Percentiles rank a stretch among this genome's conserved stretches.
phyloP scores from a whole-genome alignment of 2,797 vertebrate genomes.

The Megalops cyprinoides region DNA sequence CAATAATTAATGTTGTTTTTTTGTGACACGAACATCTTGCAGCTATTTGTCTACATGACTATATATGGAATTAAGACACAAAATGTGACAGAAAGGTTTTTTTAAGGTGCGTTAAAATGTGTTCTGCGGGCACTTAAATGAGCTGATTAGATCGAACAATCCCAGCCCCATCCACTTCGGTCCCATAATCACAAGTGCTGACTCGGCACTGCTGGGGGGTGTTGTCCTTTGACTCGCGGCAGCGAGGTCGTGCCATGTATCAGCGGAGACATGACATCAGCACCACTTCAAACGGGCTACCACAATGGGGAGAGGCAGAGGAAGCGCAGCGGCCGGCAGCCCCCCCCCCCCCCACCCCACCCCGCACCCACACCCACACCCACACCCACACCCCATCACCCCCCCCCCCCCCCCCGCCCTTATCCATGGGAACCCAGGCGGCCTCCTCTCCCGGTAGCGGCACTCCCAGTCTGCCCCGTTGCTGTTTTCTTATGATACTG shows the following conservation, averaged over 20 bases:
- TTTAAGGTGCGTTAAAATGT: no score
- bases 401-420: background rate
- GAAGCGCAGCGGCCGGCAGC: background rate
- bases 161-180: no score
- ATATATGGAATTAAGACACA: no score
- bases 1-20: no score
- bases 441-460: background rate
- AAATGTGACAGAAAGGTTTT: no score
- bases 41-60: no score
- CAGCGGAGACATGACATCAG: conserved; percentile 7
- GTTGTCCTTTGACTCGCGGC: conserved; percentile 12
- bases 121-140: no score
- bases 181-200: background rate
- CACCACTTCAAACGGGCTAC: conserved; percentile 5
- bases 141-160: no score
- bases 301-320: conserved; percentile 15
- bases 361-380: no score
- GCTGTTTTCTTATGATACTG: conserved; percentile 37
- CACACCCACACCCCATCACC: no score
- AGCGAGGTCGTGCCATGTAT: background rate
- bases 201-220: background rate
- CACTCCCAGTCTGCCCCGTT: conserved; percentile 23
- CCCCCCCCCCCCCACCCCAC: background rate
- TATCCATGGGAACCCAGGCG: conserved; percentile 35
- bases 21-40: no score